These are phyloP conservation scores for Xylota segnis DNA, from an alignment of 2,888 invertebrate genomes.

Conservation along the genomic window DNA sequence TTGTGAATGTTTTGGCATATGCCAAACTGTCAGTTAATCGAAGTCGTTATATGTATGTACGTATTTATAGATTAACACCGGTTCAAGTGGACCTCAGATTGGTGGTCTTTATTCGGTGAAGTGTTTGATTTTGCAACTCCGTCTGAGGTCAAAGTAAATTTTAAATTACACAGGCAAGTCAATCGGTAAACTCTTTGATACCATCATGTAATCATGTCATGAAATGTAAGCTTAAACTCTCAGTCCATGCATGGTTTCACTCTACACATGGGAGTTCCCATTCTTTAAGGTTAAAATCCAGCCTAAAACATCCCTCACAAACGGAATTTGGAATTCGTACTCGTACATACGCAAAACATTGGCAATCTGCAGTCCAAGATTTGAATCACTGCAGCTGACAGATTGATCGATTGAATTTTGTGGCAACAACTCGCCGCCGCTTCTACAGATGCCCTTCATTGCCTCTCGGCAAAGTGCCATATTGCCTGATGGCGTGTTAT, in stretches of 20 bases:
- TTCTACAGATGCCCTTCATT: slow-evolving; percentile 1
- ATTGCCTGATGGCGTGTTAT: not conserved
- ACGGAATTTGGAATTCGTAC: slow-evolving; percentile 15
- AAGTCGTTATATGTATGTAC: too few species aligned
- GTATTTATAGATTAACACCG: too few species aligned
- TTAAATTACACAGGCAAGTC: too few species aligned
- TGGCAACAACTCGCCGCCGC: slow-evolving; percentile 11
- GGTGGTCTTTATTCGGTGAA: too few species aligned
- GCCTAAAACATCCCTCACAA: not conserved
- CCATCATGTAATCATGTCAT: too few species aligned
- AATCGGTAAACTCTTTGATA: too few species aligned
- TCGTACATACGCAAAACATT: not conserved
- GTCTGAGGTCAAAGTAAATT: too few species aligned
- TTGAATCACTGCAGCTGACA: slow-evolving; percentile 53
- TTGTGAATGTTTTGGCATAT: too few species aligned
- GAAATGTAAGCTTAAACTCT: too few species aligned
- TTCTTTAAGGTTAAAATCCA: not conserved
- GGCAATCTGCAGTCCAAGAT: slow-evolving; percentile 36
- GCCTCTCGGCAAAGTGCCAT: not conserved
- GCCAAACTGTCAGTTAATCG: too few species aligned
- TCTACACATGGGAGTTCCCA: not conserved
- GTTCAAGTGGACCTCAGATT: too few species aligned
- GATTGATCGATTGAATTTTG: slow-evolving; percentile 50
- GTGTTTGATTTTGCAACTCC: too few species aligned
- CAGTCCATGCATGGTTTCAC: not conserved